phyloP scores from a whole-genome alignment of 1,140 invertebrate genomes.

The Lordiphosa collinella region DNA sequence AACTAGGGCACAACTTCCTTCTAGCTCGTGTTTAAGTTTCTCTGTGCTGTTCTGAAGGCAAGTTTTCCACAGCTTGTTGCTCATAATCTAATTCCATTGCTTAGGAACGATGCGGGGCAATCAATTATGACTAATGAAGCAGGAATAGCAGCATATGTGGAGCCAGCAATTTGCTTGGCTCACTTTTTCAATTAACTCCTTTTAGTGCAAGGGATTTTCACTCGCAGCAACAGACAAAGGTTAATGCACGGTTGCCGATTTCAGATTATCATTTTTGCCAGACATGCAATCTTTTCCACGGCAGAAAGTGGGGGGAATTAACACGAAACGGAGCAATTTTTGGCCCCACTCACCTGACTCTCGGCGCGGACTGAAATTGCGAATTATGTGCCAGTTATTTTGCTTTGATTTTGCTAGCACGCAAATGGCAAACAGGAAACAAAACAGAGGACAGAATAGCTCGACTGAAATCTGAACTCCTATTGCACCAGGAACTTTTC shows the following conservation, averaged over 20 bases:
- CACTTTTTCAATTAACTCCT: slow-evolving; percentile 50
- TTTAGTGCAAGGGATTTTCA: slow-evolving; percentile 2
- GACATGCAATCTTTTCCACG: slow-evolving; percentile 51
- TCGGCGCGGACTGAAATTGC: slow-evolving; percentile 30
- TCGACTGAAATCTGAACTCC: slow-evolving; percentile 1
- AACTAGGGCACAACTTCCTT: slow-evolving; percentile 71
- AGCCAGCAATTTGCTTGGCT: background rate
- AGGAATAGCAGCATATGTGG: background rate
- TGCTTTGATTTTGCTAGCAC: slow-evolving; percentile 62
- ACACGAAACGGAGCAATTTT: slow-evolving; percentile 27
- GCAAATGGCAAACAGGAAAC: slow-evolving; percentile 40
- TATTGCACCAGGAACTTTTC: slow-evolving; percentile 9
- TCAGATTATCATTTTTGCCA: slow-evolving; percentile 58
- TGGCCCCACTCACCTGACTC: background rate
- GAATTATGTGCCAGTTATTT: slow-evolving; percentile 63
- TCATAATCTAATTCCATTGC: slow-evolving; percentile 4
- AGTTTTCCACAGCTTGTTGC: background rate
- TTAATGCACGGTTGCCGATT: slow-evolving; percentile 64
- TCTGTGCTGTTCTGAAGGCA: background rate
- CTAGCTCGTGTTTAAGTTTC: slow-evolving; percentile 11
- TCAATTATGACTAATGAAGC: slow-evolving; percentile 1
- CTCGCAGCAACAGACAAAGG: slow-evolving; percentile 36
- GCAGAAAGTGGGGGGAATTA: slow-evolving; percentile 43
- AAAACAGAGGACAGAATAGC: slow-evolving; percentile 13
- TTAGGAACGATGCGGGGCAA: background rate